Conservation (phyloP, 2,888 invertebrate genomes). For the Anoplius nigerrimus region DNA sequence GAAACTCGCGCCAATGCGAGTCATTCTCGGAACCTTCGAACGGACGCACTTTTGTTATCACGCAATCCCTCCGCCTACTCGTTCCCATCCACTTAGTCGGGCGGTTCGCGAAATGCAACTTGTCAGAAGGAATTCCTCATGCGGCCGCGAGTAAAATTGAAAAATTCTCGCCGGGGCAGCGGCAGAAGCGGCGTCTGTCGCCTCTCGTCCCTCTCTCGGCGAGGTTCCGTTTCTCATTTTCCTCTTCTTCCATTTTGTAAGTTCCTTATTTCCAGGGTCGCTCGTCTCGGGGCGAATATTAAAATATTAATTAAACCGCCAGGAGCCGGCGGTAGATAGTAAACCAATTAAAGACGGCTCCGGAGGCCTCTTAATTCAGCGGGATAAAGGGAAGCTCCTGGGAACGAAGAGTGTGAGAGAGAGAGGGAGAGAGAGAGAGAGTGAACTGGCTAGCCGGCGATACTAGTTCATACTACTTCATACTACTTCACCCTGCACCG, state of each 20-base stretch:
- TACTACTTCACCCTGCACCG: too few species aligned
- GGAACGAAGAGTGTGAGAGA: neutral
- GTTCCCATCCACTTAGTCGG: conserved; percentile 3
- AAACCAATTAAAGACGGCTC: conserved; percentile 35
- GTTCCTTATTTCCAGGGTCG: conserved; percentile 11
- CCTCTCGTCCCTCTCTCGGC: neutral
- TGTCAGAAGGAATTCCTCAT: too few species aligned
- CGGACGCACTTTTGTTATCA: neutral
- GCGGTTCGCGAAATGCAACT: neutral
- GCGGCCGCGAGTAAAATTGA: neutral
- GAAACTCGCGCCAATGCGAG: too few species aligned
- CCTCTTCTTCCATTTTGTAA: neutral
- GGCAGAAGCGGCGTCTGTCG: neutral
- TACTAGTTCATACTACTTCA: too few species aligned
- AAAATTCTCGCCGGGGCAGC: neutral
- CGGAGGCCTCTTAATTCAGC: conserved; percentile 21
- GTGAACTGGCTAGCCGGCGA: neutral
- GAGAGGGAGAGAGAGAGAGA: conserved; percentile 2
- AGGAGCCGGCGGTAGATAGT: conserved; percentile 15
- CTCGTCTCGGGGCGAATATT: conserved; percentile 23
- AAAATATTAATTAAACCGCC: conserved; percentile 37
- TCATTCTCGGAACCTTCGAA: neutral
- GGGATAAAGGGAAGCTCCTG: conserved; percentile 19
- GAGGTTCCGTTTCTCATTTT: neutral
- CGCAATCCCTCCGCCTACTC: neutral